Percentiles rank a stretch among this genome's conserved stretches.
Conservation (phyloP, 2,888 invertebrate genomes). For the Hydroisotoma schaefferi region DNA sequence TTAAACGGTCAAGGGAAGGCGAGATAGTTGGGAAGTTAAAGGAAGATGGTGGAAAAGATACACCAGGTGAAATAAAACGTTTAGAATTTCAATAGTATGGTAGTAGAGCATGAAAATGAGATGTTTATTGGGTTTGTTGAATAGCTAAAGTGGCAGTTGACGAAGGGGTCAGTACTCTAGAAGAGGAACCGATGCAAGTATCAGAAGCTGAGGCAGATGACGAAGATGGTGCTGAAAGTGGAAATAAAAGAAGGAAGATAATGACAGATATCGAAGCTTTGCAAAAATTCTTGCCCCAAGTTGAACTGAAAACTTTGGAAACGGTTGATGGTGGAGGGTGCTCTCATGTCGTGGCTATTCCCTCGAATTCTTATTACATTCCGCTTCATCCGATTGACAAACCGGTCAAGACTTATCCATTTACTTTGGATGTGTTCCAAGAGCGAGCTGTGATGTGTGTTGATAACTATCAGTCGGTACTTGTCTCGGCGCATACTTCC, state of each 20-base stretch:
- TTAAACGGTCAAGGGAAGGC: neutral
- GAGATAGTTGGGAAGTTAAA: neutral
- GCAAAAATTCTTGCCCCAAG: slow-evolving; percentile 72
- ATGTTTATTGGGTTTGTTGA: neutral
- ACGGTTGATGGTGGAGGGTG: slow-evolving; percentile 76
- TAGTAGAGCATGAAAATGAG: neutral
- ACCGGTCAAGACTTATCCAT: slow-evolving; percentile 81
- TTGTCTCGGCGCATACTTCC: slow-evolving; percentile 98
- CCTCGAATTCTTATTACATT: slow-evolving; percentile 75
- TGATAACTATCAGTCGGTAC: slow-evolving; percentile 95
- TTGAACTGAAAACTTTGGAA: slow-evolving; percentile 82
- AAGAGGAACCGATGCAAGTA: neutral
- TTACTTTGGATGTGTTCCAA: slow-evolving; percentile 95
- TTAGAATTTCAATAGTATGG: neutral
- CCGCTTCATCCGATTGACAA: slow-evolving; percentile 61
- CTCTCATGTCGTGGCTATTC: slow-evolving; percentile 93
- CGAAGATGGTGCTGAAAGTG: slow-evolving; percentile 49
- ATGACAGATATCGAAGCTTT: slow-evolving; percentile 52
- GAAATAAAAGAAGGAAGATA: slow-evolving; percentile 49
- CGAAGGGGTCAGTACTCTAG: neutral
- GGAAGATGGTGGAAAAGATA: neutral
- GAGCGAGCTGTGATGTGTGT: slow-evolving; percentile 94
- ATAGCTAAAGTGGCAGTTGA: neutral
- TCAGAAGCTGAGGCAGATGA: slow-evolving; percentile 28
- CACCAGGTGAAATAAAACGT: neutral